Percentiles rank a stretch among this genome's conserved stretches.
These are phyloP conservation scores for Orchesella flavescens DNA, from an alignment of 2,888 invertebrate species.

Conservation along the genomic window DNA sequence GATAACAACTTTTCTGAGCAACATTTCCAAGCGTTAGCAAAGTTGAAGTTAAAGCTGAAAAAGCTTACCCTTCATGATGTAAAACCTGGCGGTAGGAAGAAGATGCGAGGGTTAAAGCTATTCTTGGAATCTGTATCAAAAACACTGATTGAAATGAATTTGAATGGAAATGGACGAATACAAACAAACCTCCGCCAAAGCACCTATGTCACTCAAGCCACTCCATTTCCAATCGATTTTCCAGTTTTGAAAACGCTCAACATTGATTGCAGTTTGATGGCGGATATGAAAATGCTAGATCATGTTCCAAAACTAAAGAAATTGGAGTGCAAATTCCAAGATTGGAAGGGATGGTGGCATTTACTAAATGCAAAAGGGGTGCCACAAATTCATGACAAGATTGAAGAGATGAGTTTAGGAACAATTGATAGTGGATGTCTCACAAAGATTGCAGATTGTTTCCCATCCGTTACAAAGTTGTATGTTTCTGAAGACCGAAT, in stretches of 20 bases:
- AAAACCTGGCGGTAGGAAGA: constrained; percentile 16
- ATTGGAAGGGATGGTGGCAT: constrained; percentile 59
- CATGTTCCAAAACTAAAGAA: constrained; percentile 38
- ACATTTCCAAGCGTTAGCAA: constrained; percentile 37
- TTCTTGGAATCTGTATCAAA: constrained; percentile 15
- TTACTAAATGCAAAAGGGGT: constrained; percentile 44
- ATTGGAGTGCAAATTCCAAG: constrained; percentile 49
- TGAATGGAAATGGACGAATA: constrained; percentile 22
- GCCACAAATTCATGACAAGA: not conserved
- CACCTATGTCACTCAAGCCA: not conserved
- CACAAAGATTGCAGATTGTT: constrained; percentile 31
- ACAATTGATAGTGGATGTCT: constrained; percentile 54
- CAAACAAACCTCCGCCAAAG: not conserved
- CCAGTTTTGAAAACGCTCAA: constrained; percentile 37
- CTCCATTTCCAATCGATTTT: constrained; percentile 48
- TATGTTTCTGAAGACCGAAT: constrained; percentile 51
- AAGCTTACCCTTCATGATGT: constrained; percentile 23
- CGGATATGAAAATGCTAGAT: constrained; percentile 36
- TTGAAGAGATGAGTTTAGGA: constrained; percentile 51
- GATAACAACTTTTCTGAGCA: constrained; percentile 21
- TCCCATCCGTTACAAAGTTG: constrained; percentile 33
- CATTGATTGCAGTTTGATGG: constrained; percentile 52
- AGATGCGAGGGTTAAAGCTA: constrained; percentile 20
- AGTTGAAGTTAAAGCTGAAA: constrained; percentile 25
- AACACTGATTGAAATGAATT: constrained; percentile 18